Percentiles rank a stretch among this genome's conserved stretches.
These are phyloP conservation scores for Phyllotis vaccarum DNA, from an alignment of 2,797 vertebrate genomes.

Conservation along the genomic window DNA sequence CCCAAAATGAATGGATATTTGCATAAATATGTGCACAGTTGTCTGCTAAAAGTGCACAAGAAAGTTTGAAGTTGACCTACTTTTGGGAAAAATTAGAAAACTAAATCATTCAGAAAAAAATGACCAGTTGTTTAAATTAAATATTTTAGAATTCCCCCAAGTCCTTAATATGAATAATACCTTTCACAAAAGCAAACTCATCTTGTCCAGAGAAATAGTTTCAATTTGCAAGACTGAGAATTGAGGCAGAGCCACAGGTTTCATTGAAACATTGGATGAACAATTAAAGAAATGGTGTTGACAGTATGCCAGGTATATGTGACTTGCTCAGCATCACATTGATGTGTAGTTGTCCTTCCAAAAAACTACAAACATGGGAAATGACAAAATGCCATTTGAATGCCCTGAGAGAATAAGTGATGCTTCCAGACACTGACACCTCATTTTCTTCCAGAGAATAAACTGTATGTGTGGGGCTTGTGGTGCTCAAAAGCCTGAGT, in stretches of 20 bases:
- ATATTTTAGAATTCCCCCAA: constrained; percentile 50
- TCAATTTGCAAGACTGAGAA: not conserved
- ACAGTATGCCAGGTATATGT: not conserved
- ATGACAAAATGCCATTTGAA: not conserved
- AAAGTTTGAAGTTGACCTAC: constrained; percentile 54
- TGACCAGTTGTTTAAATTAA: constrained; percentile 62
- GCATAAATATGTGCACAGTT: constrained; percentile 33
- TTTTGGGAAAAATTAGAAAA: constrained; percentile 26
- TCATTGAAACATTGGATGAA: not conserved
- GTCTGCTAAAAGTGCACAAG: constrained; percentile 10
- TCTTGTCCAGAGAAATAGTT: not conserved
- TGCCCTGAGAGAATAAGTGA: not conserved
- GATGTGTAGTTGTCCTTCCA: not conserved
- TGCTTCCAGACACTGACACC: not conserved
- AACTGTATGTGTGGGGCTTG: not conserved
- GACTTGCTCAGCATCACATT: not conserved
- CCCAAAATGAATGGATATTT: constrained; percentile 50
- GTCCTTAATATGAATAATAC: constrained; percentile 1
- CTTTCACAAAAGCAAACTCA: constrained; percentile 27
- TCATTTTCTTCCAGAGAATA: not conserved
- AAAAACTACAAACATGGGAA: constrained; percentile 10
- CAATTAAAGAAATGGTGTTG: not conserved
- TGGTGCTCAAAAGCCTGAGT: not conserved
- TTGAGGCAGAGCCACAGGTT: not conserved
- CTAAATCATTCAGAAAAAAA: constrained; percentile 59